Evolutionary conservation across 2,888 invertebrate genomes (phyloP).

Genomic region (Trilocha varians): DNA sequence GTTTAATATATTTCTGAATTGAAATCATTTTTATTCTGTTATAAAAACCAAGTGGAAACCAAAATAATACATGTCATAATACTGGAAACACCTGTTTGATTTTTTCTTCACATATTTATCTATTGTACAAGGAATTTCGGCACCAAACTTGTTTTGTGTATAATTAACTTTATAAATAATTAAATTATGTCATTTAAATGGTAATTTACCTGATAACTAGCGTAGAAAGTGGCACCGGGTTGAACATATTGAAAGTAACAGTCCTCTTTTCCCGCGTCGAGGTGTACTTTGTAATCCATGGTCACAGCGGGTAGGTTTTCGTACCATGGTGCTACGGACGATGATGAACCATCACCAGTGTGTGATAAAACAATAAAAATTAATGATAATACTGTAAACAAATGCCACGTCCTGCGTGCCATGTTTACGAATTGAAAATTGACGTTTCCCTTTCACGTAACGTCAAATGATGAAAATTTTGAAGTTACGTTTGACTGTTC

Average conservation of each 20-base stretch:
- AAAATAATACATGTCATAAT: not conserved
- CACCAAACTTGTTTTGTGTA: no score
- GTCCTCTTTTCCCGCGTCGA: slow-evolving; percentile 94
- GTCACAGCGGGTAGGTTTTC: slow-evolving; percentile 92
- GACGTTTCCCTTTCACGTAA: no score
- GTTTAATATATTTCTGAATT: no score
- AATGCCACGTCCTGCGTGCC: slow-evolving; percentile 70
- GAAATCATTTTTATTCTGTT: not conserved
- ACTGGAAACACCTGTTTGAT: not conserved
- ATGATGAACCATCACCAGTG: slow-evolving; percentile 60
- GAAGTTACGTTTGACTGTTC: no score
- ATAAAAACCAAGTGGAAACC: slow-evolving; percentile 4
- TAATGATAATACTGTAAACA: slow-evolving; percentile 55
- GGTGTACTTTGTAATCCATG: slow-evolving; percentile 96
- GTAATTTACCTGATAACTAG: slow-evolving; percentile 88
- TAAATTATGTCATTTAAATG: slow-evolving; percentile 7
- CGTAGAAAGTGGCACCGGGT: slow-evolving; percentile 92
- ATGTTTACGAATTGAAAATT: slow-evolving; percentile 35
- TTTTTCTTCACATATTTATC: not conserved
- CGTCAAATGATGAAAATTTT: no score
- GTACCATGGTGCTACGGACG: slow-evolving; percentile 83
- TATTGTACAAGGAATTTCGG: not conserved
- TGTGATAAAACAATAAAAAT: slow-evolving; percentile 68
- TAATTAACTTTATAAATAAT: not conserved
- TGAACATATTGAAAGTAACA: slow-evolving; percentile 97